A percentile compares a stretch with the other conserved stretches of the same genome.
These are phyloP conservation scores for Melanotaenia trifasciata DNA, from an alignment of 2,797 vertebrate genomes.

Conservation along the genomic window DNA sequence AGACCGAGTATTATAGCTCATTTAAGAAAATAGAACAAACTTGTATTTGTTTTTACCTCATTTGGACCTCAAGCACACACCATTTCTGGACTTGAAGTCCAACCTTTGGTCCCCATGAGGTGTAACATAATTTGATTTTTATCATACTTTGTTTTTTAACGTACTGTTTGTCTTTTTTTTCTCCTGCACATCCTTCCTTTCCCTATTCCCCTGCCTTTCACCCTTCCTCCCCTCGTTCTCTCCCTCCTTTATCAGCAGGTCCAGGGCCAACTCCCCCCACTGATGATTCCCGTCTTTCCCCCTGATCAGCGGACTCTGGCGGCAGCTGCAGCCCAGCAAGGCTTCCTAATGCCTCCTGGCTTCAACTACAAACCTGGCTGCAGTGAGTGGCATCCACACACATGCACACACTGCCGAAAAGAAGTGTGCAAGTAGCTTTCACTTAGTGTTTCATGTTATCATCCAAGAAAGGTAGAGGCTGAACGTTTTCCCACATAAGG, in stretches of 20 bases:
- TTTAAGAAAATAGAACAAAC: not conserved
- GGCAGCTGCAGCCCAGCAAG: slow-evolving; percentile 97
- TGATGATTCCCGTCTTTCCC: slow-evolving; percentile 99
- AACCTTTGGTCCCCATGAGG: no score
- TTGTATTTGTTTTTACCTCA: no score
- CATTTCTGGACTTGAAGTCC: no score
- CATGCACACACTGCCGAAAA: slow-evolving; percentile 13
- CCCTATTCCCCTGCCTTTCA: not conserved
- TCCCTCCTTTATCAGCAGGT: slow-evolving; percentile 89
- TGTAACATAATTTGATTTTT: not conserved
- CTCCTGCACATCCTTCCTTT: slow-evolving; percentile 38
- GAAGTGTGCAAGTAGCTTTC: slow-evolving; percentile 32
- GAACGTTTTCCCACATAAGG: slow-evolving; percentile 64
- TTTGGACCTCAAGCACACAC: no score
- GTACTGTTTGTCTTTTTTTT: not conserved
- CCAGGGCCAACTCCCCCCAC: slow-evolving; percentile 97
- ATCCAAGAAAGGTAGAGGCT: slow-evolving; percentile 56
- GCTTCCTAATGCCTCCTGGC: slow-evolving; percentile 96
- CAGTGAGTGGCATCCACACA: slow-evolving; percentile 88
- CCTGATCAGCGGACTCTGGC: slow-evolving; percentile 96
- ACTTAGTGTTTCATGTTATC: slow-evolving; percentile 38
- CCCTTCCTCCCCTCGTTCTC: not conserved
- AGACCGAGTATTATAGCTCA: not conserved
- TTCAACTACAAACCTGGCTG: slow-evolving; percentile 99
- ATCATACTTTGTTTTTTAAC: not conserved